Percentiles rank a stretch among this genome's conserved stretches.
Evolutionary conservation across 2,888 invertebrate genomes (phyloP).

Genomic region (Pollenia angustigena): DNA sequence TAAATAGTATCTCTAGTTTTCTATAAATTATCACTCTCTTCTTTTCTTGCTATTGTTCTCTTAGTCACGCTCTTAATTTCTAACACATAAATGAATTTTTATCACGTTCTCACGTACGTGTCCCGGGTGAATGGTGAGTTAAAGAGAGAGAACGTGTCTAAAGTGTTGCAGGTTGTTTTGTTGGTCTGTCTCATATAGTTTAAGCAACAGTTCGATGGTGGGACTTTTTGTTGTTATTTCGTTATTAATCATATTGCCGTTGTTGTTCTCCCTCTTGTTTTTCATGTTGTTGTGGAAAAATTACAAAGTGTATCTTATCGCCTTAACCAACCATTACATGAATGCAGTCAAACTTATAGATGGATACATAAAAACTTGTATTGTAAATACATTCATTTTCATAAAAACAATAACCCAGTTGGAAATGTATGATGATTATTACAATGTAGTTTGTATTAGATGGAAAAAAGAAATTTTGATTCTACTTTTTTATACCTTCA

Average conservation of each 20-base stretch:
- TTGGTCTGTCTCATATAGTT: constrained; percentile 39
- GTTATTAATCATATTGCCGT: constrained; percentile 34
- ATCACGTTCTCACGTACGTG: constrained; percentile 36
- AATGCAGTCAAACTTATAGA: constrained; percentile 57
- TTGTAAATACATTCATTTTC: constrained; percentile 39
- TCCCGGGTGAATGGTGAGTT: too few relatives aligned
- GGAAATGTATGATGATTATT: constrained; percentile 60
- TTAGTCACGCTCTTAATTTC: constrained; percentile 36
- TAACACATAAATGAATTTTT: constrained; percentile 17
- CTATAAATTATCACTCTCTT: constrained; percentile 63
- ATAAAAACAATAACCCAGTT: constrained; percentile 55
- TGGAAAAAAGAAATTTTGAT: background rate
- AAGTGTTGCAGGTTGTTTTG: constrained; percentile 58
- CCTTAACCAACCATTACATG: constrained; percentile 67
- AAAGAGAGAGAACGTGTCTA: background rate
- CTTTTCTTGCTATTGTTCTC: constrained; percentile 3
- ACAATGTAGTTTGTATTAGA: constrained; percentile 16
- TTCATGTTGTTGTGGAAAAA: constrained; percentile 61
- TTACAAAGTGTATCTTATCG: constrained; percentile 59
- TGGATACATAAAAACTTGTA: constrained; percentile 68
- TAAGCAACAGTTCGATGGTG: constrained; percentile 51
- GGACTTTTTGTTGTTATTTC: constrained; percentile 49
- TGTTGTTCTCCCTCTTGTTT: constrained; percentile 54
- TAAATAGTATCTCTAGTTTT: constrained; percentile 56
- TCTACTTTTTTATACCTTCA: background rate